Evolutionary conservation across 2,113 vertebrate genomes (phyloP).

Genomic region (Mellivora capensis): DNA sequence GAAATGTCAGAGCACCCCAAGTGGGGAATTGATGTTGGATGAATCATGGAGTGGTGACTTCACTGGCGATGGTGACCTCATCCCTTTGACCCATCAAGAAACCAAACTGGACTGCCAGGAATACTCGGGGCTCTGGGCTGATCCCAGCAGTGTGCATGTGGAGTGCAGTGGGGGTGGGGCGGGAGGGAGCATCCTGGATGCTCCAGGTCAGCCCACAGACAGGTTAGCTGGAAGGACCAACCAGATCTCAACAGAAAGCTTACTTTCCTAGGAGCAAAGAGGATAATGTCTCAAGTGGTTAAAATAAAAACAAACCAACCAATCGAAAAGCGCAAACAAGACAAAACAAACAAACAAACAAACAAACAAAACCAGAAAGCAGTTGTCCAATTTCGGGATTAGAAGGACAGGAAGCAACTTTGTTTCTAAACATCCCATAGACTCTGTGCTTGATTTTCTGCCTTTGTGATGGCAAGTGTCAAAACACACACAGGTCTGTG

Average conservation of each 20-base stretch:
- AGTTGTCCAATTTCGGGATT: constrained; percentile 25
- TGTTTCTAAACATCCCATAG: constrained; percentile 4
- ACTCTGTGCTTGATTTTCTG: not conserved
- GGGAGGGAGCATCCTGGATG: not conserved
- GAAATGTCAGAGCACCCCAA: constrained; percentile 7
- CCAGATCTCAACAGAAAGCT: not conserved
- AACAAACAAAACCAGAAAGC: not conserved
- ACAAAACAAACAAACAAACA: not conserved
- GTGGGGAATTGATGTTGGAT: constrained; percentile 35
- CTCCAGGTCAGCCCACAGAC: not conserved
- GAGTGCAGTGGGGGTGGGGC: too few relatives aligned
- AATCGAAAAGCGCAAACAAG: not conserved
- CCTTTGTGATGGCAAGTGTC: not conserved
- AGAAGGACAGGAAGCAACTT: constrained; percentile 37
- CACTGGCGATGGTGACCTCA: constrained; percentile 63
- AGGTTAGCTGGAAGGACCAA: not conserved
- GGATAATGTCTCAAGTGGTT: not conserved
- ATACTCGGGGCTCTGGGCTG: not conserved
- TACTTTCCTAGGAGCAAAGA: not conserved
- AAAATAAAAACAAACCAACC: not conserved
- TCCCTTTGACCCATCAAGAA: constrained; percentile 55
- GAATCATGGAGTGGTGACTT: constrained; percentile 68
- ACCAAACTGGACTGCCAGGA: constrained; percentile 57
- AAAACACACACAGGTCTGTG: constrained; percentile 32
- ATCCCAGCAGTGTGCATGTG: not conserved